phyloP scores from a whole-genome alignment of 2,888 invertebrate genomes.

The Lasioglossum zephyrum region DNA sequence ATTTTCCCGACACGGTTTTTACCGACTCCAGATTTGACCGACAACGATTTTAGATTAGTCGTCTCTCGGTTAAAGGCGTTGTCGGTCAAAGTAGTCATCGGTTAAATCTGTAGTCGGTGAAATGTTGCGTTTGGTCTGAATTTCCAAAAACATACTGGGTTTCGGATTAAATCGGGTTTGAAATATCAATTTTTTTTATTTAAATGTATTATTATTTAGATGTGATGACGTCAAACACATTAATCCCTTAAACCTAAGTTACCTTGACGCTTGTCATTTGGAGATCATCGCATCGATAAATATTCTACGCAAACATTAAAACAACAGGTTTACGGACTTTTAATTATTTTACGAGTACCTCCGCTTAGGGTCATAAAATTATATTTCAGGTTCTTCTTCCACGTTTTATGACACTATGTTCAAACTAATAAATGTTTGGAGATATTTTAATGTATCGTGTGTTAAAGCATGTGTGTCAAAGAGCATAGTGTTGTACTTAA shows the following conservation, averaged over 20 bases:
- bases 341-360: constrained; percentile 42
- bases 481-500: too few relatives aligned
- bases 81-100: too few relatives aligned
- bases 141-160: too few relatives aligned
- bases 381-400: constrained; percentile 36
- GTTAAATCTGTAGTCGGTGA: too few relatives aligned
- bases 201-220: background rate
- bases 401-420: constrained; percentile 37
- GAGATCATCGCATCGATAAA: background rate
- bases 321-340: constrained; percentile 27
- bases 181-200: too few relatives aligned
- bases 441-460: background rate
- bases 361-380: constrained; percentile 22
- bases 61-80: too few relatives aligned
- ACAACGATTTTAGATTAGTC: too few relatives aligned
- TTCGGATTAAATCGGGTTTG: too few relatives aligned
- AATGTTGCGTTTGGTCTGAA: too few relatives aligned
- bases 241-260: background rate
- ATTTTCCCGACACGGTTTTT: too few relatives aligned
- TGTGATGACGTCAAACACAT: background rate
- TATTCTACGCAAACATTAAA: background rate
- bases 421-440: constrained; percentile 42
- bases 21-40: too few relatives aligned
- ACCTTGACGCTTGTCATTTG: background rate
- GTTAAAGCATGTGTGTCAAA: too few relatives aligned